These are phyloP conservation scores for Petrolisthes manimaculis DNA, from an alignment of 2,888 invertebrate species.

Conservation along the genomic window DNA sequence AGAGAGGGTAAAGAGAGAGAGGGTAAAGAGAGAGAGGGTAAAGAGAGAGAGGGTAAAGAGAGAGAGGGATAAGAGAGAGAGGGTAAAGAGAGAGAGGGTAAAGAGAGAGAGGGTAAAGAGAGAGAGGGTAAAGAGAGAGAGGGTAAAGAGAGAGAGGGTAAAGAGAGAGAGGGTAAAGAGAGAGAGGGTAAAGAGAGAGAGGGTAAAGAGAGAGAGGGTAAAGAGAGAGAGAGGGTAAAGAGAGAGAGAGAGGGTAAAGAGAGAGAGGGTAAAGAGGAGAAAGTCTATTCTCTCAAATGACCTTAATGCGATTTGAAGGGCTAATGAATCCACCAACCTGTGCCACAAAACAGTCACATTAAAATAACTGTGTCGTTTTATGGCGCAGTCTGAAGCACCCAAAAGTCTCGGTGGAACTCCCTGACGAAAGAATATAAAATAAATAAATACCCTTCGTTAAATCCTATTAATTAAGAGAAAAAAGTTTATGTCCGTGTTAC, in stretches of 20 bases:
- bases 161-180: background rate
- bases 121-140: no score
- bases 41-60: background rate
- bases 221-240: background rate
- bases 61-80: background rate
- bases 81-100: background rate
- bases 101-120: background rate
- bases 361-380: no score
- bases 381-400: no score
- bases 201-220: background rate
- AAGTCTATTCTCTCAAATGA: constrained; percentile 1
- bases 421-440: no score
- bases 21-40: background rate
- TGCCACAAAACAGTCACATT: no score
- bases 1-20: background rate
- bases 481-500: no score
- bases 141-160: background rate
- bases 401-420: no score
- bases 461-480: no score
- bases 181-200: background rate
- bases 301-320: no score
- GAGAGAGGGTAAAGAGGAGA: background rate
- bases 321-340: no score
- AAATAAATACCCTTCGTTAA: no score
- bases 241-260: background rate